Evolutionary conservation across 2,888 invertebrate species (phyloP), one percentile per base, ranked within the genome.

Genomic region (Anagyrus pseudococci): DNA sequence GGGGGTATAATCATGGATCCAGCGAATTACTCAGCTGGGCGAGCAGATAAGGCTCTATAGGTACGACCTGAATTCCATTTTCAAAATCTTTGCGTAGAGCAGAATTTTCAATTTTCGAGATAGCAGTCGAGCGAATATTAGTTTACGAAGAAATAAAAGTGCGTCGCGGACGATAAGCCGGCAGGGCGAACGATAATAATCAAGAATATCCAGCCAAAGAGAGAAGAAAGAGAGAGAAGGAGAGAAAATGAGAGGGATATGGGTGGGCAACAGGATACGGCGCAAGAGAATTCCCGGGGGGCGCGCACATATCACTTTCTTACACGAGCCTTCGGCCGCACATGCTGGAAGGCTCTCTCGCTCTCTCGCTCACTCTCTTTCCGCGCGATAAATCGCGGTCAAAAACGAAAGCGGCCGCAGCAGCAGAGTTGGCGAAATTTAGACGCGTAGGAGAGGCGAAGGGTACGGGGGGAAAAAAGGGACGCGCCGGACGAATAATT

Each of bases 331-430:
- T 29, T 29, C 29, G n/a, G n/a, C 10, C 29, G 29, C 29, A 10
- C 29, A 29, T 10, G 29, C 29, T 10, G 29, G 19, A 44, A 56
- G 40, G 29, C 29, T 29, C n/a, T n/a, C n/a, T n/a, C n/a, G n/a
- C n/a, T n/a, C n/a, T n/a, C n/a, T n/a, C n/a, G n/a, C n/a, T n/a
- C n/a, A n/a, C n/a, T n/a, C n/a, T n/a, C n/a, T n/a, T n/a, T n/a
- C n/a, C n/a, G 26, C 13, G 41, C 55, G 46, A 61, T 56, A 62
- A 62, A 62, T 62, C 41, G 29, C 44, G 20, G n/a, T 26, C 20
- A 46, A 19, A 26, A 23, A 41, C 37, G 40, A 29, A 20, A 26
- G n/a, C n/a, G n/a, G 17, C 40, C 15, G 8, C 1, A n/a, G 7
- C 43, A 4, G 23, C 1, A 41, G 58, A 48, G 25, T n/a, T n/a